Evolutionary conservation across 1,140 invertebrate species (phyloP).

Genomic region (Drosophila triauraria): DNA sequence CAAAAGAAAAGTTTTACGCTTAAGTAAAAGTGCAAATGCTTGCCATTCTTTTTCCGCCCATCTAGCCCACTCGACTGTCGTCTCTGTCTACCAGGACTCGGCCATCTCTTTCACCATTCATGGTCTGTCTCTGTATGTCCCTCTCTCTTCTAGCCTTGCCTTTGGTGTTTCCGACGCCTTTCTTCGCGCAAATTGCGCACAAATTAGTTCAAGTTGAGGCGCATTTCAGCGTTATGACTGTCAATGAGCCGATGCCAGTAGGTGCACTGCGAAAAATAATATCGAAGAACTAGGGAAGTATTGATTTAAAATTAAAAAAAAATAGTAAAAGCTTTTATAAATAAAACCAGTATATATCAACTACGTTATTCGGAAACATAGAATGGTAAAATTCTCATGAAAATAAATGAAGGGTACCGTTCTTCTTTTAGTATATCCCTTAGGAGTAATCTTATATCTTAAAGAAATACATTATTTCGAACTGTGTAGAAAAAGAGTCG

Average conservation of each 20-base stretch:
- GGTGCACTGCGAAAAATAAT: slow-evolving; percentile 14
- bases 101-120: slow-evolving; percentile 36
- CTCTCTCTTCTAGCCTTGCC: slow-evolving; percentile 25
- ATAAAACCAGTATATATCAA: too few species aligned
- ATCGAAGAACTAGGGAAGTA: neutral
- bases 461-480: neutral
- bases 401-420: too few species aligned
- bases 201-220: slow-evolving; percentile 80
- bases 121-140: slow-evolving; percentile 26
- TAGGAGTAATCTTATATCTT: neutral
- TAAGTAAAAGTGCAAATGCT: slow-evolving; percentile 81
- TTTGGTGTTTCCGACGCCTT: slow-evolving; percentile 49
- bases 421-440: too few species aligned
- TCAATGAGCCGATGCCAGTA: slow-evolving; percentile 68
- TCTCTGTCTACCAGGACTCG: slow-evolving; percentile 8
- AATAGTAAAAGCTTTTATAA: neutral
- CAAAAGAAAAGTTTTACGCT: slow-evolving; percentile 74
- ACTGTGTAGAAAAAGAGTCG: neutral
- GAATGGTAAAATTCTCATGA: too few species aligned
- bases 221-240: slow-evolving; percentile 81
- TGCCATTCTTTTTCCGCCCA: slow-evolving; percentile 37
- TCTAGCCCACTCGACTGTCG: neutral
- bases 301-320: neutral
- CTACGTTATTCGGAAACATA: too few species aligned
- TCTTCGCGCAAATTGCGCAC: slow-evolving; percentile 71